Percentiles rank a stretch among this genome's conserved stretches.
Evolutionary conservation across 2,888 invertebrate species (phyloP).

Genomic region (Lasioglossum leucozonium): DNA sequence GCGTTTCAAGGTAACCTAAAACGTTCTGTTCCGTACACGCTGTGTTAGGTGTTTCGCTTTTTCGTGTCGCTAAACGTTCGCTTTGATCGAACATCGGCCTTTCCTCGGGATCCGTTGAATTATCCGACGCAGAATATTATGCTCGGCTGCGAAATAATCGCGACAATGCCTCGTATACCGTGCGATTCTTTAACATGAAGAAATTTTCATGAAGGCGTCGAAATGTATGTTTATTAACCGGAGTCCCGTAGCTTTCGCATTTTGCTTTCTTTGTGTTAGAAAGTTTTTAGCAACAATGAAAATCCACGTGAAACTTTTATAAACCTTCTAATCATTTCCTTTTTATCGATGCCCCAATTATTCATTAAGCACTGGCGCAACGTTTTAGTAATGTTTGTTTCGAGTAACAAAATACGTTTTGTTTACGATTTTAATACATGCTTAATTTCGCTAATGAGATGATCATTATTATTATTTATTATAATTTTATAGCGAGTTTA

Average conservation of each 20-base stretch:
- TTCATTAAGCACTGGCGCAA: background rate
- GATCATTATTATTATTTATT: conserved; percentile 2
- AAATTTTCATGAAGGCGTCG: conserved; percentile 57
- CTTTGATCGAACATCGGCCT: background rate
- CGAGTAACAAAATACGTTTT: conserved; percentile 3
- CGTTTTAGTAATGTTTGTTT: conserved; percentile 30
- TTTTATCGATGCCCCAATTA: background rate
- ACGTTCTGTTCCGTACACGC: conserved; percentile 71
- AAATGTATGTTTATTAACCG: conserved; percentile 61
- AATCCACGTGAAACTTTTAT: background rate
- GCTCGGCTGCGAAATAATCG: conserved; percentile 13
- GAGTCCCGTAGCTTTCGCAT: conserved; percentile 18
- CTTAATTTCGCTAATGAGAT: background rate
- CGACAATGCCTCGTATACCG: conserved; percentile 33
- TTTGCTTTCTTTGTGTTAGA: conserved; percentile 4
- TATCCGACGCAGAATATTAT: background rate
- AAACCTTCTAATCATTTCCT: background rate
- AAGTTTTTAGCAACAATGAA: conserved; percentile 8
- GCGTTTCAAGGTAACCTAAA: conserved; percentile 83
- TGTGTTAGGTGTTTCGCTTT: conserved; percentile 51
- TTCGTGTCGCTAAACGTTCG: background rate
- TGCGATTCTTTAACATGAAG: conserved; percentile 48
- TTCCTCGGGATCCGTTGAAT: background rate
- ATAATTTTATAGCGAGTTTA: background rate
- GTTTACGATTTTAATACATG: background rate